phyloP scores from a whole-genome alignment of 2,888 invertebrate genomes.

The Gastracanthus pulcherrimus region DNA sequence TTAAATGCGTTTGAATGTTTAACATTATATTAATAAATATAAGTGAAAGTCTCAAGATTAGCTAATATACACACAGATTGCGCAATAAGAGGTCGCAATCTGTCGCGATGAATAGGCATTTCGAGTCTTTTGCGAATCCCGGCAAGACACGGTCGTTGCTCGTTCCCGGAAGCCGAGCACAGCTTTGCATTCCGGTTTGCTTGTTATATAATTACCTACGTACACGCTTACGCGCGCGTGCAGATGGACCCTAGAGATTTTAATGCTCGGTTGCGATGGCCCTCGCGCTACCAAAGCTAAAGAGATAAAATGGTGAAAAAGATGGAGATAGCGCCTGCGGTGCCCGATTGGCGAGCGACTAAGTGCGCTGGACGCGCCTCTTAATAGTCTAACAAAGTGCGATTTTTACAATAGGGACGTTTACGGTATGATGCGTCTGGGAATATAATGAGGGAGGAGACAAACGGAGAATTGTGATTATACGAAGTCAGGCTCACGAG shows the following conservation, averaged over 20 bases:
- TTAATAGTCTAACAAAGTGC: slow-evolving; percentile 58
- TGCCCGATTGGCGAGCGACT: slow-evolving; percentile 37
- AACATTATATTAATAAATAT: slow-evolving; percentile 9
- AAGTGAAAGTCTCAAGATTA: slow-evolving; percentile 17
- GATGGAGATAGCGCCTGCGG: slow-evolving; percentile 44
- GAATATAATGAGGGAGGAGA: slow-evolving; percentile 13
- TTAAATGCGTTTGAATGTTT: slow-evolving; percentile 43
- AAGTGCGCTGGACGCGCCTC: slow-evolving; percentile 58
- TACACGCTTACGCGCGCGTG: slow-evolving; percentile 35
- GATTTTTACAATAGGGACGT: slow-evolving; percentile 56
- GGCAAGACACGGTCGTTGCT: slow-evolving; percentile 45
- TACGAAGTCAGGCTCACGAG: slow-evolving; percentile 34
- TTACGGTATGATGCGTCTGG: slow-evolving; percentile 2
- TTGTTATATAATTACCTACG: slow-evolving; percentile 36
- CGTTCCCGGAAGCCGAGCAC: slow-evolving; percentile 7
- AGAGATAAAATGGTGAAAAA: slow-evolving; percentile 38
- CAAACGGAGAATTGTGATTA: slow-evolving; percentile 53
- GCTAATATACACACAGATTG: background rate
- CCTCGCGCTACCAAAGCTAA: slow-evolving; percentile 48
- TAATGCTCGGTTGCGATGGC: slow-evolving; percentile 56
- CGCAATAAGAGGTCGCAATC: too few species aligned
- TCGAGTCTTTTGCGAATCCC: slow-evolving; percentile 39
- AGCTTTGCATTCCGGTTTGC: slow-evolving; percentile 38
- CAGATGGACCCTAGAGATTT: slow-evolving; percentile 42
- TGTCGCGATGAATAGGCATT: too few species aligned